These are phyloP conservation scores for Rallus crepitans DNA, from an alignment of 2,797 vertebrate genomes.

Conservation along the genomic window DNA sequence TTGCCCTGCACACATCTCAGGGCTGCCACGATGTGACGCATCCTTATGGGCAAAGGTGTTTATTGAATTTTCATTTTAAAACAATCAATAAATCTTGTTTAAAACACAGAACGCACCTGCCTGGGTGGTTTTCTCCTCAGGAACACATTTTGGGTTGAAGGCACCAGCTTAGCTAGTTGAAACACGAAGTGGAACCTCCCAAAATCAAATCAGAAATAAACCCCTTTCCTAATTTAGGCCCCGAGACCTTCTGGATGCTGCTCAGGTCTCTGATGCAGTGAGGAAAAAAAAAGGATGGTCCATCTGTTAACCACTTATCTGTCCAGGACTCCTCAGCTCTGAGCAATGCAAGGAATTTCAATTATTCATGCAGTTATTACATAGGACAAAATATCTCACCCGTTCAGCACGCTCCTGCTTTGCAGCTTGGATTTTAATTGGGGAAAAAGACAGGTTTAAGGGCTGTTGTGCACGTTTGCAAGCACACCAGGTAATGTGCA, in stretches of 20 bases:
- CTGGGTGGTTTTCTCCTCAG: background rate
- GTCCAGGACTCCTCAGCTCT: background rate
- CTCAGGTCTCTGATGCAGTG: background rate
- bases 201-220: background rate
- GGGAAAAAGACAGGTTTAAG: background rate
- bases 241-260: background rate
- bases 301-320: background rate
- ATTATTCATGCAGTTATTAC: slow-evolving; percentile 3
- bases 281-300: background rate
- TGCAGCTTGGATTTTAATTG: background rate
- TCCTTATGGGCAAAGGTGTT: fast-evolving
- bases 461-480: background rate
- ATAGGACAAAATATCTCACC: background rate
- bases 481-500: fast-evolving
- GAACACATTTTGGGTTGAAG: background rate
- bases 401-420: fast-evolving
- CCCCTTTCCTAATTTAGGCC: background rate
- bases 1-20: background rate
- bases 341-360: background rate
- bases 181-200: background rate
- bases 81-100: background rate
- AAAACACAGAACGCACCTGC: background rate
- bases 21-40: fast-evolving
- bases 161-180: background rate
- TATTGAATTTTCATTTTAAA: background rate